These are phyloP conservation scores for Lochmaea crataegi DNA, from an alignment of 2,888 invertebrate species.

Conservation along the genomic window DNA sequence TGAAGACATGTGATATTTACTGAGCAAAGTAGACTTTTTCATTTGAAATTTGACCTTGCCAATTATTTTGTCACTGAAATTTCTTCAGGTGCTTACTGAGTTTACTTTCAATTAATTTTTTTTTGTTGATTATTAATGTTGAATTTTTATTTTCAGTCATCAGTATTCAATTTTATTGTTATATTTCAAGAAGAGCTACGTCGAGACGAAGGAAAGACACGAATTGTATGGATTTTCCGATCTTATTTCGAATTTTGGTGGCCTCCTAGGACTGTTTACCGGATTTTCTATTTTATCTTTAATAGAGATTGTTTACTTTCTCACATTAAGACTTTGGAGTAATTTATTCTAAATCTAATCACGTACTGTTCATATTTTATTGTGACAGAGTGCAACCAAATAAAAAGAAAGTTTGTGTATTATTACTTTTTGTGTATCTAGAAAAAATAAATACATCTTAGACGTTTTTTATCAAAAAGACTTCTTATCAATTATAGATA, in stretches of 20 bases:
- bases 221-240: constrained; percentile 54
- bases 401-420: too few relatives aligned
- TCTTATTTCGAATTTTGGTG: constrained; percentile 55
- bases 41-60: too few relatives aligned
- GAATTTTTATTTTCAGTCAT: constrained; percentile 41
- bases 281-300: constrained; percentile 52
- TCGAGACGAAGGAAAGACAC: constrained; percentile 52
- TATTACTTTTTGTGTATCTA: too few relatives aligned
- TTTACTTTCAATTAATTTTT: neutral
- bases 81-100: neutral
- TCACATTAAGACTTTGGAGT: constrained; percentile 48
- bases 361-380: too few relatives aligned
- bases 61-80: too few relatives aligned
- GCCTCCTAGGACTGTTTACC: constrained; percentile 55
- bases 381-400: too few relatives aligned
- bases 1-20: too few relatives aligned
- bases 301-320: constrained; percentile 51
- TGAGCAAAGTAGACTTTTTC: too few relatives aligned
- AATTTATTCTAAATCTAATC: constrained; percentile 25
- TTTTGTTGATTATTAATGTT: neutral
- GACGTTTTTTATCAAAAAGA: too few relatives aligned
- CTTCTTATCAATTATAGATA: too few relatives aligned
- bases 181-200: constrained; percentile 47
- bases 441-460: too few relatives aligned
- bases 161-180: constrained; percentile 45